Evolutionary conservation across 1,140 invertebrate species (phyloP).

Genomic region (Melanaphis sacchari): DNA sequence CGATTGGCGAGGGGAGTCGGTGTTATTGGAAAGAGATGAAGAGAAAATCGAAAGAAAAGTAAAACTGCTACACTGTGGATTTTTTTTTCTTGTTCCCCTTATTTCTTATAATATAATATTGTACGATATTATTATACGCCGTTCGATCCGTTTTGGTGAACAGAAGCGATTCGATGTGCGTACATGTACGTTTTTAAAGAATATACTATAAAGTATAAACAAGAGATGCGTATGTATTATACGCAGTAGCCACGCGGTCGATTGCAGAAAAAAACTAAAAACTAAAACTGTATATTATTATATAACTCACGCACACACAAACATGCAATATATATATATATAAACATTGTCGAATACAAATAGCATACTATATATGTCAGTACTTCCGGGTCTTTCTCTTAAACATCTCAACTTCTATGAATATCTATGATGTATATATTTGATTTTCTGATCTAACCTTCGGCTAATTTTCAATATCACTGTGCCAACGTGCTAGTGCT

Average conservation of each 20-base stretch:
- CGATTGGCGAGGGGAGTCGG: not conserved
- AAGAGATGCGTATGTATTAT: not conserved
- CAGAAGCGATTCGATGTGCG: not conserved
- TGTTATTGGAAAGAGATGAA: not conserved
- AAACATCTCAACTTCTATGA: not conserved
- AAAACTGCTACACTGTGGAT: not conserved
- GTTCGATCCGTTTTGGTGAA: not conserved
- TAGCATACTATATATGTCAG: not conserved
- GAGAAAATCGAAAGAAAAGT: constrained; percentile 18
- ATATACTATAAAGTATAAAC: not conserved
- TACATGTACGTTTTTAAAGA: not conserved
- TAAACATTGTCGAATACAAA: not conserved
- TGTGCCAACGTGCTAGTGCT: not conserved
- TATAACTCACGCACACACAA: not conserved
- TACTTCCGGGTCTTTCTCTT: not conserved
- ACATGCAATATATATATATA: not conserved
- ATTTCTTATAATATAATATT: constrained; percentile 1
- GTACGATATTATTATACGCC: not conserved
- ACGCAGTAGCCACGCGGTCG: not conserved
- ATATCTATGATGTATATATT: not conserved
- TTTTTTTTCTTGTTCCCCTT: not conserved
- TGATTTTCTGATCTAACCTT: not conserved
- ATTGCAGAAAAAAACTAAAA: no score
- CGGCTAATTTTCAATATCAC: not conserved
- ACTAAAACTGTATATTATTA: not conserved